phyloP scores from a whole-genome alignment of 2,797 vertebrate genomes.

The Heteromormyrus szaboi region DNA sequence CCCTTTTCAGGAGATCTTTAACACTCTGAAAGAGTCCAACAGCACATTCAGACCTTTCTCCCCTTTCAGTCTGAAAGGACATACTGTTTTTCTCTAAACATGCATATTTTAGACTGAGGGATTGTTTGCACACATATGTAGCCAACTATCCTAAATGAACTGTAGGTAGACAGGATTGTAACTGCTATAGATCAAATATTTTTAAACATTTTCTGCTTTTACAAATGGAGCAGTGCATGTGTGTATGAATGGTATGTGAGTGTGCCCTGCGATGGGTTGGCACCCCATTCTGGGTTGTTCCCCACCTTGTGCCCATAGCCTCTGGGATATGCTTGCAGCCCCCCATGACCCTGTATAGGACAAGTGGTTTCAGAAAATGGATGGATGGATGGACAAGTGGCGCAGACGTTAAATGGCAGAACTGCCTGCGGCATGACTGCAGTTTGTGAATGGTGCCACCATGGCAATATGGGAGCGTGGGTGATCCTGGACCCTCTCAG shows the following conservation, averaged over 20 bases:
- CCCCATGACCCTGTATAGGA: background rate
- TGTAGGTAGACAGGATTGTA: background rate
- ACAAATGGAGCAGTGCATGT: background rate
- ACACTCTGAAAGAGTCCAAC: background rate
- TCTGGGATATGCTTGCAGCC: background rate
- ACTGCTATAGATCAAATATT: background rate
- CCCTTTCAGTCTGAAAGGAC: conserved; percentile 38
- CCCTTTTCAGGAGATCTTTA: conserved; percentile 27
- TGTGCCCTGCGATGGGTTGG: background rate
- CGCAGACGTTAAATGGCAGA: background rate
- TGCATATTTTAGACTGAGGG: conserved; percentile 42
- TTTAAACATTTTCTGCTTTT: background rate
- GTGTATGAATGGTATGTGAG: background rate
- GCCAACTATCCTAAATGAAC: background rate
- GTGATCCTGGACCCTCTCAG: background rate
- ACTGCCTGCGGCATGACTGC: background rate
- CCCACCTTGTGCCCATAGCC: background rate
- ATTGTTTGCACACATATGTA: background rate
- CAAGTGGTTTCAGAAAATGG: background rate
- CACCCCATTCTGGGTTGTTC: background rate
- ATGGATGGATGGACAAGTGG: background rate
- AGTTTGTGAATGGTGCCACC: background rate
- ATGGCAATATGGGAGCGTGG: background rate
- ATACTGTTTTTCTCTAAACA: conserved; percentile 39
- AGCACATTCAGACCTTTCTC: conserved; percentile 1